These are phyloP conservation scores for Mylabris phalerata DNA, from an alignment of 1,140 invertebrate genomes.

Conservation along the genomic window DNA sequence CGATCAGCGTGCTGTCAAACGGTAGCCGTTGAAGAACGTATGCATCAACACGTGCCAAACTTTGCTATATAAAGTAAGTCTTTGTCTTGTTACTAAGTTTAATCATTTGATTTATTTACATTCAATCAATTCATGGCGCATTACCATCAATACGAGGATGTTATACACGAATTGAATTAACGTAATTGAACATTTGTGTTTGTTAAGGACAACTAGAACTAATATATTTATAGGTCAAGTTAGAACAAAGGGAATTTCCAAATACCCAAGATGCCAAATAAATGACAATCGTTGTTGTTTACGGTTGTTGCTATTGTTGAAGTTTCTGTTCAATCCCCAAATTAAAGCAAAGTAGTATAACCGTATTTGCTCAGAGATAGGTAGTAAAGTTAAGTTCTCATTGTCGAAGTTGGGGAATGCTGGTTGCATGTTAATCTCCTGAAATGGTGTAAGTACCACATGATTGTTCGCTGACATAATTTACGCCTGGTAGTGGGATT, in stretches of 20 bases:
- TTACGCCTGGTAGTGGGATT: slow-evolving; percentile 38
- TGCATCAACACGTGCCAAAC: slow-evolving; percentile 9
- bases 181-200: too few species aligned
- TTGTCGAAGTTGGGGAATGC: slow-evolving; percentile 31
- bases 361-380: slow-evolving; percentile 33
- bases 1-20: slow-evolving; percentile 10
- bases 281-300: slow-evolving; percentile 20
- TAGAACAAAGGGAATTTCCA: slow-evolving; percentile 16
- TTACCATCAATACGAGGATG: too few species aligned
- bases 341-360: slow-evolving; percentile 26
- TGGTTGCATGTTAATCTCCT: slow-evolving; percentile 36
- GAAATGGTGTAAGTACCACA: slow-evolving; percentile 34
- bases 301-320: slow-evolving; percentile 18
- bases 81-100: too few species aligned
- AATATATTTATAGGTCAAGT: slow-evolving; percentile 17
- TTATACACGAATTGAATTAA: too few species aligned
- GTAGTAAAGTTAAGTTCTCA: slow-evolving; percentile 36
- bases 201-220: not conserved
- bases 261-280: slow-evolving; percentile 16
- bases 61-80: not conserved
- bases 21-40: slow-evolving; percentile 12
- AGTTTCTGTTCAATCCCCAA: slow-evolving; percentile 20
- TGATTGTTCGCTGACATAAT: slow-evolving; percentile 41
- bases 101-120: too few species aligned
- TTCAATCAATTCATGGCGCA: too few species aligned